Conservation (phyloP, 2,113 vertebrate genomes). For the Oncorhynchus keta region DNA sequence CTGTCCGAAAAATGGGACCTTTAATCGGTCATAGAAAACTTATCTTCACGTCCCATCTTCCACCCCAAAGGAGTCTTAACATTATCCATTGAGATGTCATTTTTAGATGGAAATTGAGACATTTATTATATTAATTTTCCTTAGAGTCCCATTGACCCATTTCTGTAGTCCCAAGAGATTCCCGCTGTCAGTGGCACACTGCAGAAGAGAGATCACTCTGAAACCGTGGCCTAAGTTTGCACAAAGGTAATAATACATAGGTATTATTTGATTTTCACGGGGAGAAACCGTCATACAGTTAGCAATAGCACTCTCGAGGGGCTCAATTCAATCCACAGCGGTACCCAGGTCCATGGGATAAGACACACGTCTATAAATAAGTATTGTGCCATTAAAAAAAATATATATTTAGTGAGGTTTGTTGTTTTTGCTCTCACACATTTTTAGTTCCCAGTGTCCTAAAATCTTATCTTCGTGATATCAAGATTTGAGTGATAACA, state of each 20-base stretch:
- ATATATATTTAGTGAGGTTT: no score
- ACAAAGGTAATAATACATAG: not conserved
- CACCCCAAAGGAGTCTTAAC: conserved; percentile 1
- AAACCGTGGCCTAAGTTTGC: not conserved
- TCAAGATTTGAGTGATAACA: no score
- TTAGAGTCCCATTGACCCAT: conserved; percentile 35
- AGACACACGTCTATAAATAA: not conserved
- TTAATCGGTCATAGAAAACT: no score
- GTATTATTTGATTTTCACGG: not conserved
- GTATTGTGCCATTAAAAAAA: no score
- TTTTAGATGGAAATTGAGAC: conserved; percentile 37
- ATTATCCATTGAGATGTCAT: conserved; percentile 27
- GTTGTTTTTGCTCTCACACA: no score
- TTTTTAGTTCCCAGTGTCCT: no score
- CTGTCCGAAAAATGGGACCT: no score
- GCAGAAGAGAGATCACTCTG: not conserved
- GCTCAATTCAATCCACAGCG: not conserved
- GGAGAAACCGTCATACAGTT: not conserved
- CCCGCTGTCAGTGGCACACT: conserved; percentile 14
- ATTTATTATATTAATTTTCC: conserved; percentile 29
- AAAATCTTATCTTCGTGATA: no score
- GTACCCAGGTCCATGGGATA: not conserved
- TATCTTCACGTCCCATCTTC: not conserved
- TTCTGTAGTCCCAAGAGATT: conserved; percentile 17
- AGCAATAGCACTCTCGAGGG: not conserved